Evolutionary conservation across 1,140 invertebrate species (phyloP).

Genomic region (Trichomalopsis sarcophagae): DNA sequence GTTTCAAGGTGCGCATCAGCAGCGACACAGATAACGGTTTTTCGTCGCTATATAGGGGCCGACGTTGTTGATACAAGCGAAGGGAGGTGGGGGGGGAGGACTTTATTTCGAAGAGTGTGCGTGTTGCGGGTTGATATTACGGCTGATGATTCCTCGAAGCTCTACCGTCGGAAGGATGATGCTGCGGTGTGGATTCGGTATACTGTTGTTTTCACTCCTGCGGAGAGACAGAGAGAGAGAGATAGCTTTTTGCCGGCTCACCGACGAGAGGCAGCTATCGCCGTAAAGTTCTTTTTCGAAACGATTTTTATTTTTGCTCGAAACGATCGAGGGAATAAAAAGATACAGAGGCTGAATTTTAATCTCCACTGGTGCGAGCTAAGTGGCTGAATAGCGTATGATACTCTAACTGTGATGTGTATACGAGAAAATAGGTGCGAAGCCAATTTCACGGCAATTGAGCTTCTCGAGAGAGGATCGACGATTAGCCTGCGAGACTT

Average conservation of each 20-base stretch:
- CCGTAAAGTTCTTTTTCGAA: no score
- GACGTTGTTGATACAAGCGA: background rate
- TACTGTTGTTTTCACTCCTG: slow-evolving; percentile 11
- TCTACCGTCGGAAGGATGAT: background rate
- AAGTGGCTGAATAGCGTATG: no score
- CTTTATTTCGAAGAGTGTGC: background rate
- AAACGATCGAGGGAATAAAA: no score
- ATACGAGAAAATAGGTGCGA: slow-evolving; percentile 15
- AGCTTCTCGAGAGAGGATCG: background rate
- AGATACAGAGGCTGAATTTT: background rate
- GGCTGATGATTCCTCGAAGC: slow-evolving; percentile 9
- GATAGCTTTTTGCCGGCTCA: no score
- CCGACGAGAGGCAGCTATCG: no score
- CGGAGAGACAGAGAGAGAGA: no score
- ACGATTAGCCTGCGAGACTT: background rate
- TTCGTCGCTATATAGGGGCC: background rate
- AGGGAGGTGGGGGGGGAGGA: no score
- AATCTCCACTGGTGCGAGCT: background rate
- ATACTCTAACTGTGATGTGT: no score
- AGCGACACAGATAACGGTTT: background rate
- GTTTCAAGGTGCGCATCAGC: background rate
- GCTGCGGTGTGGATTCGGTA: background rate
- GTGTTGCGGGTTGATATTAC: slow-evolving; percentile 9
- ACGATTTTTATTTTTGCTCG: no score
- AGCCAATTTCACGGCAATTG: slow-evolving; percentile 20